These are phyloP conservation scores for Jordanella pulchra DNA, from an alignment of 2,797 vertebrate genomes.

Conservation along the genomic window DNA sequence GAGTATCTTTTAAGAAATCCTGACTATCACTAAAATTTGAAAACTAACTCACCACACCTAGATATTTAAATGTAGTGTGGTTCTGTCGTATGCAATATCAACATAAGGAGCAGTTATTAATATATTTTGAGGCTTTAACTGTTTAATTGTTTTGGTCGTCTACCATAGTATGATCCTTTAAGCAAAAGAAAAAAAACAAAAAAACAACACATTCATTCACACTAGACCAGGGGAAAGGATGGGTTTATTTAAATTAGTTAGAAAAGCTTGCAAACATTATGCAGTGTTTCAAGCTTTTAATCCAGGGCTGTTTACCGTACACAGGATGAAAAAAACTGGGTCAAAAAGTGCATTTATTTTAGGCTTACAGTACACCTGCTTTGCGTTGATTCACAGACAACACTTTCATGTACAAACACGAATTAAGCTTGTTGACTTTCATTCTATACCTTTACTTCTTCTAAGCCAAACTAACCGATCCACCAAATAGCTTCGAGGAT, in stretches of 20 bases:
- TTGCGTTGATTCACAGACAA: constrained; percentile 7
- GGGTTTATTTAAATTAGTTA: background rate
- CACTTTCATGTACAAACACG: constrained; percentile 17
- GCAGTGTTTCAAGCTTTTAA: constrained; percentile 1
- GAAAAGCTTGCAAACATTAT: constrained; percentile 4
- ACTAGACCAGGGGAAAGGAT: background rate
- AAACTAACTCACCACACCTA: background rate
- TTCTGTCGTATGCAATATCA: background rate
- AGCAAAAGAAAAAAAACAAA: background rate
- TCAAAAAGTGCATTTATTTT: constrained; percentile 35
- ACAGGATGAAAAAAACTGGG: constrained; percentile 1
- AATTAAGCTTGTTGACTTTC: constrained; percentile 30
- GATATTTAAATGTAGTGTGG: background rate
- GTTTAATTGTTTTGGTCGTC: background rate
- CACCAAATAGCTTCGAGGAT: constrained; percentile 56
- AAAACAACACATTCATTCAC: too few relatives aligned
- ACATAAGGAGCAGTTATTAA: background rate
- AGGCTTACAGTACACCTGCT: constrained; percentile 25
- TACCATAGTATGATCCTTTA: background rate
- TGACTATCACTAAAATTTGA: too few relatives aligned
- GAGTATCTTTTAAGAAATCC: too few relatives aligned
- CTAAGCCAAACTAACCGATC: constrained; percentile 64
- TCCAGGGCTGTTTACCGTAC: constrained; percentile 10
- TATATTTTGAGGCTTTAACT: background rate
- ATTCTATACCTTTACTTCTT: constrained; percentile 31